phyloP scores from a whole-genome alignment of 2,113 vertebrate genomes.

The Syrmaticus mikado region DNA sequence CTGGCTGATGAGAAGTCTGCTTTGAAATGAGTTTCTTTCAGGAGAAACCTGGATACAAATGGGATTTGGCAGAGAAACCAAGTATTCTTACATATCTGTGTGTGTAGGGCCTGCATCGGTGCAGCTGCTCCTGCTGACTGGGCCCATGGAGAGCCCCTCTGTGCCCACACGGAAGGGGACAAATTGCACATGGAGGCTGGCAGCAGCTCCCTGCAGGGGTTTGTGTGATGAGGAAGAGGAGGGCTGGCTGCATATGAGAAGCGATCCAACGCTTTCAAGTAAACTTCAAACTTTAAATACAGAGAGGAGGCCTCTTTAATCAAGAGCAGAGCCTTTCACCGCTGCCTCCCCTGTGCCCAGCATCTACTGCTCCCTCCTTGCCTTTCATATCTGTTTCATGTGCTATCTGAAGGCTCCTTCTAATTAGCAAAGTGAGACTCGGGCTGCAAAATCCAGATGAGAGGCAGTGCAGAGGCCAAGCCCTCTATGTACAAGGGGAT shows the following conservation, averaged over 20 bases:
- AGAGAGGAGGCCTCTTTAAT: neutral
- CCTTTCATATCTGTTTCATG: neutral
- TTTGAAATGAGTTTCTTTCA: neutral
- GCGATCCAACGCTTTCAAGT: neutral
- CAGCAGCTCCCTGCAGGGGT: neutral
- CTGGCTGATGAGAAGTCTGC: rapidly evolving
- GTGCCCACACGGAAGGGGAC: no score
- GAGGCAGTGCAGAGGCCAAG: neutral
- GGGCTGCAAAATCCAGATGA: neutral
- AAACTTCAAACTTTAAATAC: neutral
- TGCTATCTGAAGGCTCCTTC: neutral
- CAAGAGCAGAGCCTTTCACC: neutral
- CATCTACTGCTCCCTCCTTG: neutral
- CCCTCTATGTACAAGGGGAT: neutral
- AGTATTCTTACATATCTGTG: rapidly evolving
- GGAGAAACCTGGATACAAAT: rapidly evolving
- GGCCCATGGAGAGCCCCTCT: neutral
- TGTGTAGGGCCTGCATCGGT: no score
- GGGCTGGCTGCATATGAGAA: neutral
- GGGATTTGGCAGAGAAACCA: neutral
- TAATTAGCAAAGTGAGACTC: neutral
- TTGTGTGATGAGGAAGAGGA: neutral
- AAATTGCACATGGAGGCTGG: neutral
- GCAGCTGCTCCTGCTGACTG: neutral
- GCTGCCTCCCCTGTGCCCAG: neutral